phyloP scores from a whole-genome alignment of 1,140 invertebrate genomes.

The Myzus persicae region DNA sequence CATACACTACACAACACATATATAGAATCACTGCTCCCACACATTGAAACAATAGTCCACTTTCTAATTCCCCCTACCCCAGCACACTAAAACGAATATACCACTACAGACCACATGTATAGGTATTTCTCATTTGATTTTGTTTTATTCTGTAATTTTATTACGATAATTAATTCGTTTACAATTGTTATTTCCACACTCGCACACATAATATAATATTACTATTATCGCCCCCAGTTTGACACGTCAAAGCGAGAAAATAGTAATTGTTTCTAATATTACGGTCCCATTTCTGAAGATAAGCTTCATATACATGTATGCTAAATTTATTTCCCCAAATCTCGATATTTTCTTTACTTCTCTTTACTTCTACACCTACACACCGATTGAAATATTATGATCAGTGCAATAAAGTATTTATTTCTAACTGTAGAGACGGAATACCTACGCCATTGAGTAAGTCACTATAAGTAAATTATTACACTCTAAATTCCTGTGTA shows the following conservation, averaged over 20 bases:
- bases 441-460: neutral
- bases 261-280: neutral
- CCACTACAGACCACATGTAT: too few relatives aligned
- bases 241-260: neutral
- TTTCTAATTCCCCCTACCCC: constrained; percentile 32
- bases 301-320: neutral
- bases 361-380: neutral
- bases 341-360: neutral
- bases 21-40: constrained; percentile 54
- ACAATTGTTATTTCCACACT: neutral
- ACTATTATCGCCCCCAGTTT: neutral
- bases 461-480: too few relatives aligned
- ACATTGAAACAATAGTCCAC: constrained; percentile 55
- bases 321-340: neutral
- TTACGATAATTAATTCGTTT: neutral
- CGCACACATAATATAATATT: neutral
- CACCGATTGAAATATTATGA: too few relatives aligned
- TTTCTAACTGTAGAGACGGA: too few relatives aligned
- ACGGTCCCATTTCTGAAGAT: too few relatives aligned
- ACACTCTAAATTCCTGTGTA: neutral
- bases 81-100: neutral
- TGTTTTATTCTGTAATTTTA: neutral
- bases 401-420: too few relatives aligned
- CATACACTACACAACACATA: neutral
- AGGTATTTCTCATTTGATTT: neutral